Evolutionary conservation across 2,888 invertebrate species (phyloP).

Genomic region (Eupsilia transversa): DNA sequence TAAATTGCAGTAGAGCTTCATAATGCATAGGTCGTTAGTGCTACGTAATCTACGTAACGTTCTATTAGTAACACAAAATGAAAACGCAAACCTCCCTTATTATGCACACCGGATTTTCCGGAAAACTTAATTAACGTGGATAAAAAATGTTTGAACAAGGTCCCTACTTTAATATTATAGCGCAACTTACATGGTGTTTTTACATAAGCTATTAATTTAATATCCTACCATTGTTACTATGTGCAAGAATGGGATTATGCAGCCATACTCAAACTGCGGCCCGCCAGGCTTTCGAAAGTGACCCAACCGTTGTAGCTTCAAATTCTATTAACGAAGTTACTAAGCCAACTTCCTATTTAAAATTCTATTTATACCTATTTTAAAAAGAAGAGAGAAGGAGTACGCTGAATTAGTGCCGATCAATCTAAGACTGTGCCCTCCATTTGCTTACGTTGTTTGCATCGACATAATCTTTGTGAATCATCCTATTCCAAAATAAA

Average conservation of each 20-base stretch:
- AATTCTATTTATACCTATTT: too few species aligned
- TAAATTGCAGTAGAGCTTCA: slow-evolving; percentile 13
- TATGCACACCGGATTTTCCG: slow-evolving; percentile 32
- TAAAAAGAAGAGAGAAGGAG: too few species aligned
- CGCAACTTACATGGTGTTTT: slow-evolving; percentile 3
- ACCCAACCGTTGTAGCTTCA: too few species aligned
- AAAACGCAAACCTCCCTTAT: slow-evolving; percentile 18
- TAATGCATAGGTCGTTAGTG: slow-evolving; percentile 41
- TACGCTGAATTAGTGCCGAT: too few species aligned
- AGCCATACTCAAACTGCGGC: too few species aligned
- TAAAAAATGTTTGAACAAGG: slow-evolving; percentile 46
- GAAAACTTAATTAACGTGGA: slow-evolving; percentile 50
- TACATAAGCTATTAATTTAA: neutral
- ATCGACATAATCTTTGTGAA: too few species aligned
- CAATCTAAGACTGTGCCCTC: too few species aligned
- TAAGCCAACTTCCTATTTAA: too few species aligned
- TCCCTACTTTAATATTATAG: slow-evolving; percentile 12
- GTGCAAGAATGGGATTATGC: neutral
- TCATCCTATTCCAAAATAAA: too few species aligned
- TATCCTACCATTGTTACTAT: neutral
- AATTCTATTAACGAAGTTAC: too few species aligned
- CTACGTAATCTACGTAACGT: slow-evolving; percentile 25
- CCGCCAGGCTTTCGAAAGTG: too few species aligned
- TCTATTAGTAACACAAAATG: slow-evolving; percentile 24
- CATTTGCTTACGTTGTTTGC: too few species aligned